A percentile compares a stretch with the other conserved stretches of the same genome.
Conservation (phyloP, 1,140 invertebrate genomes). For the Goniozus legneri region DNA sequence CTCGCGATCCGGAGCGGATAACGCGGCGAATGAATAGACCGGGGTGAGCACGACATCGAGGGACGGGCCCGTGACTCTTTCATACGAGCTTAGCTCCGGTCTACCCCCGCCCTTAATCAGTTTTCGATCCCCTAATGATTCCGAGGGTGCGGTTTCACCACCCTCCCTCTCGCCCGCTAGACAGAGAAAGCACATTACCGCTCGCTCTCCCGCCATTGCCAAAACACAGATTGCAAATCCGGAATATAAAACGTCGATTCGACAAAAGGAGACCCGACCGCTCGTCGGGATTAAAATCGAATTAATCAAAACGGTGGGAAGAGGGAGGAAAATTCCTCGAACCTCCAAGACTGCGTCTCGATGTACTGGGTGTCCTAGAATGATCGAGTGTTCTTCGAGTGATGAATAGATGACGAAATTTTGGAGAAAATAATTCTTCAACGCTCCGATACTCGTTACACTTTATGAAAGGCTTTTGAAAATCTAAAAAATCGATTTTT, state of each 20-base stretch:
- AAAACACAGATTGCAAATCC: too few species aligned
- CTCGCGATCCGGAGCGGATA: constrained; percentile 47
- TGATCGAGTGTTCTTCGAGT: too few species aligned
- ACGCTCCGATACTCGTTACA: too few species aligned
- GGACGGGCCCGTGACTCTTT: constrained; percentile 45
- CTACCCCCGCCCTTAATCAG: constrained; percentile 45
- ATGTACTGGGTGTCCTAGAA: too few species aligned
- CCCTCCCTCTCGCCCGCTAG: background rate
- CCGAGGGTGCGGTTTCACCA: constrained; percentile 32
- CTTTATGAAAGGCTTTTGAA: too few species aligned
- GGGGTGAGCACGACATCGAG: constrained; percentile 42
- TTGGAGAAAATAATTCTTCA: too few species aligned
- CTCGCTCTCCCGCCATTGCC: background rate
- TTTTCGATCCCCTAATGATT: constrained; percentile 51
- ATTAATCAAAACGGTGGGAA: constrained; percentile 25
- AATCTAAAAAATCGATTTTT: too few species aligned
- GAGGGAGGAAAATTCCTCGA: too few species aligned
- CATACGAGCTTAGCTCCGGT: constrained; percentile 34
- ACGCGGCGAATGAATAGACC: constrained; percentile 48
- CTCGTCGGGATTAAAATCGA: constrained; percentile 23
- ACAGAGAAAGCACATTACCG: too few species aligned
- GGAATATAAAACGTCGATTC: constrained; percentile 7
- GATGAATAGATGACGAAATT: too few species aligned
- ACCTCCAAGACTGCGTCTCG: too few species aligned
- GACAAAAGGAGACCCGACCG: constrained; percentile 16